Conservation (phyloP, 2,113 vertebrate species). For the Mionectes macconnelli region DNA sequence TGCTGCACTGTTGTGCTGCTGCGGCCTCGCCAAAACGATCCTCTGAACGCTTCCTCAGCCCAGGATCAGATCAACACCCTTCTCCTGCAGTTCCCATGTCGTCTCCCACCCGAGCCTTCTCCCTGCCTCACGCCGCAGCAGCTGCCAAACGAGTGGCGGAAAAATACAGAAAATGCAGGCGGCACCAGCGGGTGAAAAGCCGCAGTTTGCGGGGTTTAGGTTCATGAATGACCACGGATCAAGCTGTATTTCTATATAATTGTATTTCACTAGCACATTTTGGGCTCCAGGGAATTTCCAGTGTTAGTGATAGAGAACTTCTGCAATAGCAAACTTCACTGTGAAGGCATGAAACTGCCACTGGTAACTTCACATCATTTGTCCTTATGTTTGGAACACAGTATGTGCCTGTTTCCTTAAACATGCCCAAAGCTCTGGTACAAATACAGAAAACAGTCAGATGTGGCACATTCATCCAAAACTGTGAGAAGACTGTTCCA, state of each 20-base stretch:
- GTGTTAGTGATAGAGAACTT: background rate
- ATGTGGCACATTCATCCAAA: background rate
- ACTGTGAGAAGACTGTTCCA: background rate
- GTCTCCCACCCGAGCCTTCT: fast-evolving
- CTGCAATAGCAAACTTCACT: background rate
- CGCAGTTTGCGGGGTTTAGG: background rate
- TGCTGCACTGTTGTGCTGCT: fast-evolving
- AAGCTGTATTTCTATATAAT: too few species aligned
- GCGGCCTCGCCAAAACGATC: fast-evolving
- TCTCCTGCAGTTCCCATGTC: fast-evolving
- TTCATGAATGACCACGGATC: too few species aligned
- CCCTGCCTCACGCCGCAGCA: background rate
- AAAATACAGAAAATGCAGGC: fast-evolving
- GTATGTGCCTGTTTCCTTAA: background rate
- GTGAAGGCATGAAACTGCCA: background rate
- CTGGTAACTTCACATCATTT: background rate
- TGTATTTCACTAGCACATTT: too few species aligned
- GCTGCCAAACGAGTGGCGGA: background rate
- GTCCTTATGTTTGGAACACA: background rate
- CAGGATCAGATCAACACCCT: background rate
- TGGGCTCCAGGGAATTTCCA: background rate
- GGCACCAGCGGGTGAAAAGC: background rate
- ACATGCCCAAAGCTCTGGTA: background rate
- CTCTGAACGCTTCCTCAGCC: background rate
- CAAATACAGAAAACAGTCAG: background rate